These are phyloP conservation scores for Ellobium chinense DNA, from an alignment of 2,888 invertebrate species.

Conservation along the genomic window DNA sequence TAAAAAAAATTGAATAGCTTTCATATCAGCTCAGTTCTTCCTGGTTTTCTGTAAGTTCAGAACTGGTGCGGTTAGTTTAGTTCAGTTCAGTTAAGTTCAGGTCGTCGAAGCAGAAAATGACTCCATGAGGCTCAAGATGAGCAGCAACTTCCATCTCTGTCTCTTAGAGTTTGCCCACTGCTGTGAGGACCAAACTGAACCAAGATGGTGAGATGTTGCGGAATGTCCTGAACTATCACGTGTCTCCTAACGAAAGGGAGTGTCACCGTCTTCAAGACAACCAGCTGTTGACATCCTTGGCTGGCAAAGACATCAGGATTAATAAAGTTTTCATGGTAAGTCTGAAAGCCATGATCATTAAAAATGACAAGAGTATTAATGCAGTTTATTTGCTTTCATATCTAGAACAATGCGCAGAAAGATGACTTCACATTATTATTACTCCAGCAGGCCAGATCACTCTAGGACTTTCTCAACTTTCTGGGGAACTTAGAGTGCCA, in stretches of 20 bases:
- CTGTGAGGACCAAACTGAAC: conserved; percentile 38
- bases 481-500: no score
- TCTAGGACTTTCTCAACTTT: no score
- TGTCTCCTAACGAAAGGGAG: conserved; percentile 25
- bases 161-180: conserved; percentile 48
- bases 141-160: no score
- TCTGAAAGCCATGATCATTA: conserved; percentile 80
- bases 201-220: conserved; percentile 38
- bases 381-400: neutral
- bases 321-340: conserved; percentile 82
- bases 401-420: neutral
- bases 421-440: no score
- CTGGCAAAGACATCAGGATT: conserved; percentile 81
- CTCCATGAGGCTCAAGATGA: no score
- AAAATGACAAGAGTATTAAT: neutral
- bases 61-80: no score
- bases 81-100: no score
- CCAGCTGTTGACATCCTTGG: conserved; percentile 80
- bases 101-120: no score
- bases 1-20: no score
- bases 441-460: no score
- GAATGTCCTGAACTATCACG: conserved; percentile 40
- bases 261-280: conserved; percentile 79
- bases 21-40: no score
- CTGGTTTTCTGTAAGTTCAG: no score